phyloP scores from a whole-genome alignment of 2,797 vertebrate genomes.

The Lepus oiostolus region DNA sequence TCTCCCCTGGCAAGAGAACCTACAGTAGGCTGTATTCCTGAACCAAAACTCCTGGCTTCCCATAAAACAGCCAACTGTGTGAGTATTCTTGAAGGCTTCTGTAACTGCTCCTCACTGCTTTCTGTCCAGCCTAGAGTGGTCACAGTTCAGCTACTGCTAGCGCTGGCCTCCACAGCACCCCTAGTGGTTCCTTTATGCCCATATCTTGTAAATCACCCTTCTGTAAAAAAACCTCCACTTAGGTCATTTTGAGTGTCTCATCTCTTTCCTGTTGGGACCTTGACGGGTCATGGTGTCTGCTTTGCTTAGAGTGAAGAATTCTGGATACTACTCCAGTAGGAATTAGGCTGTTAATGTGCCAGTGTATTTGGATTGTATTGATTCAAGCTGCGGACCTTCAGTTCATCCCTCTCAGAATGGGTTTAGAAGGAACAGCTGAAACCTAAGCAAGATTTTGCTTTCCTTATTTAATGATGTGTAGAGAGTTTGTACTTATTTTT shows the following conservation, averaged over 20 bases:
- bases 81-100: rapidly evolving
- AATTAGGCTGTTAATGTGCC: not conserved
- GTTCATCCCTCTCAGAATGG: not conserved
- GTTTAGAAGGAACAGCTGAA: conserved; percentile 14
- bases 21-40: not conserved
- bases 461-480: not conserved
- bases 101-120: not conserved
- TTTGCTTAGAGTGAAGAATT: not conserved
- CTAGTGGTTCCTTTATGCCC: not conserved
- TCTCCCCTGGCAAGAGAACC: not conserved
- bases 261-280: not conserved
- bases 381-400: not conserved
- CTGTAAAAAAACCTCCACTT: not conserved
- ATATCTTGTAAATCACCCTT: not conserved
- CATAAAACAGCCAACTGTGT: not conserved
- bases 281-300: not conserved
- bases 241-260: not conserved
- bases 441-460: not conserved
- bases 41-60: not conserved
- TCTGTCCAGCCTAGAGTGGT: not conserved
- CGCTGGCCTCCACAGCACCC: no score
- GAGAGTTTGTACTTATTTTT: not conserved
- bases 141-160: no score
- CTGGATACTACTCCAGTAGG: not conserved
- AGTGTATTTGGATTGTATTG: not conserved